Evolutionary conservation across 1,140 invertebrate species (phyloP).

Genomic region (Coboldia fuscipes): DNA sequence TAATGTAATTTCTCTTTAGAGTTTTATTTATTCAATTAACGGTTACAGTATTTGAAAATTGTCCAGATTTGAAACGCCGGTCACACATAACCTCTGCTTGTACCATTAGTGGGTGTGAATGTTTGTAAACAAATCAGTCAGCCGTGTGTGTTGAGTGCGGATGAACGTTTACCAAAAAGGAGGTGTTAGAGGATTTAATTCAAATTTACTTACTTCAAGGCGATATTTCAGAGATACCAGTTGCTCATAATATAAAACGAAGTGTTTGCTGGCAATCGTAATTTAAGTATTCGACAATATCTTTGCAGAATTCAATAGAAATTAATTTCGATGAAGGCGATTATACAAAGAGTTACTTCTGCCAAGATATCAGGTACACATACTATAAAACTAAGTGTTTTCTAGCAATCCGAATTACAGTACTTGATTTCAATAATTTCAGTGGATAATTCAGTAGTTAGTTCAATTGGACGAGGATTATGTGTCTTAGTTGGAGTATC

Average conservation of each 20-base stretch:
- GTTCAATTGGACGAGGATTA: constrained; percentile 60
- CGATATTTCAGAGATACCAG: constrained; percentile 49
- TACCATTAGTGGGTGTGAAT: too few species aligned
- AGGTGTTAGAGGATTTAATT: too few species aligned
- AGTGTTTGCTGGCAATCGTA: constrained; percentile 3
- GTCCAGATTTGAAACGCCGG: too few species aligned
- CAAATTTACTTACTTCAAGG: too few species aligned
- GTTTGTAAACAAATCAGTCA: too few species aligned
- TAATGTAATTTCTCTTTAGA: too few species aligned
- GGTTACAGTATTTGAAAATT: too few species aligned
- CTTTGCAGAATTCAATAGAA: constrained; percentile 55
- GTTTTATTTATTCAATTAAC: too few species aligned
- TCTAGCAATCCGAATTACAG: constrained; percentile 3
- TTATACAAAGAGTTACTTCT: constrained; percentile 49
- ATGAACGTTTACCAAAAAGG: too few species aligned
- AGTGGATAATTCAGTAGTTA: constrained; percentile 63
- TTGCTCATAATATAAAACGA: constrained; percentile 24
- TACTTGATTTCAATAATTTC: constrained; percentile 12
- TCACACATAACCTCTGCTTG: too few species aligned
- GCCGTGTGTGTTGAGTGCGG: too few species aligned
- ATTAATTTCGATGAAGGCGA: too few species aligned
- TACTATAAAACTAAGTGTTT: constrained; percentile 1
- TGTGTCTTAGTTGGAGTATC: constrained; percentile 75
- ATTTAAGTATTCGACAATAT: constrained; percentile 11
- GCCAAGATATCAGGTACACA: constrained; percentile 46